Evolutionary conservation across 2,797 vertebrate species (phyloP), one percentile per base, ranked within the genome.

Genomic region (Graptemys geographica): DNA sequence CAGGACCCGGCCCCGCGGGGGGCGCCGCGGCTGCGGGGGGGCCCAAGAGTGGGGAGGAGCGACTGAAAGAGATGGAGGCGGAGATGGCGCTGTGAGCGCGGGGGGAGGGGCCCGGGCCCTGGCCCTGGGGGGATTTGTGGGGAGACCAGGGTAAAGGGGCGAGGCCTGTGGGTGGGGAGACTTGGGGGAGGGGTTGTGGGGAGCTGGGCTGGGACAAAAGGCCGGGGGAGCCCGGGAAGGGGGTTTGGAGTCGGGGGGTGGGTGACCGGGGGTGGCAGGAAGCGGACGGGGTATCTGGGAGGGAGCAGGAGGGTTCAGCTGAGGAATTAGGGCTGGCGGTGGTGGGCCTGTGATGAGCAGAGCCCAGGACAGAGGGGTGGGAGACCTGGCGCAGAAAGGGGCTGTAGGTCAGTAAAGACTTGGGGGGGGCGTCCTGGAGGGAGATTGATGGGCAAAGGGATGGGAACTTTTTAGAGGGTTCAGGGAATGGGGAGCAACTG

Each of bases 51-150:
- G 99, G 99, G 86, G 99, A 99, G 95, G 99, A 99, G 84, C 99
- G 99, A 74, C 94, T 99, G 95, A 99, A 99, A 87, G 99, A 99
- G 98, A 99, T 99, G 99, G 99, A 99, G 98, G 99, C 99, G 9
- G 99, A 99, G 97, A 99, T 99, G 99, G 99, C 99, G 62, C 98
- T 99, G 99, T 99, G 96, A 99, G 99, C 98, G 96, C 44, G 51
- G 10, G 27, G 25, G 23, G 55, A 37, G 44, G 44, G 31, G 44
- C 1, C 27, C 57, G 12, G n/a, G 7, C 59, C 5, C 52, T 5
- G n/a, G 13, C n/a, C n/a, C n/a, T n/a, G 51, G 4, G 41, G 3
- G 81, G 4, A 6, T 8, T 37, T 37, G 15, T 6, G 53, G 81
- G 9, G 16, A 9, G 37, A 7, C 16, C 9, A 15, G 55, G 55